Base-by-base conservation (phyloP, 2,888 invertebrate genomes). In the Ophion ventricosus region DNA sequence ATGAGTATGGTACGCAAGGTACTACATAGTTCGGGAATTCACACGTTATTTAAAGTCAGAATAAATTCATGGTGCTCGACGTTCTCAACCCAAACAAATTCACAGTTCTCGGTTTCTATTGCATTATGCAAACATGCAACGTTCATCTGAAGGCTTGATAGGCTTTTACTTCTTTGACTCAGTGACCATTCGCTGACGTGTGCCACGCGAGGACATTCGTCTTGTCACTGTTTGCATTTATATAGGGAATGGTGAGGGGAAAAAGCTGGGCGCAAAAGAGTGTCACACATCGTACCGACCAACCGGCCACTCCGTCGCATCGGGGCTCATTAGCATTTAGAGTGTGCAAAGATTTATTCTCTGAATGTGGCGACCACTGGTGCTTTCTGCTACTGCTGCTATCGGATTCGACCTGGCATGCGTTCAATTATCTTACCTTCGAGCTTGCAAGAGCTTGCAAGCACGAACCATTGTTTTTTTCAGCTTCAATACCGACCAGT, bases 251-350 rank as follows among this genome's bases (percentile, higher is more conserved):
- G 61, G 25, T 14, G 69, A 23, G 49, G 54, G 54, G 43, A 20
- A 70, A 70, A 77, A 43, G 23, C 57, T 43, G 20, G 17, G 35
- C 59, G 69, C 40, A 61, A 69, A 69, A 78, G 61, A 69, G 67
- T 79, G 59, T 70, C 66, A 29, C 66, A 29, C n/a, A 59, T 35
- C 57, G 64, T 78, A 40, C 49, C 54, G 26, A 66, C 66, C 56
- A 72, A 74, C 72, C 72, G 79, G 70, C 74, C 82, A 25, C 72
- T 69, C 70, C 69, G 59, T 59, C 49, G 73, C 64, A 80, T 80
- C 76, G 79, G 72, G 63, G 76, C 88, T 90, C 90, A 90, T 91
- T 91, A 91, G 90, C 91, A 91, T 91, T 91, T 91, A 91, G 90
- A 91, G 89, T 90, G 89, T 87, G 85, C 86, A 87, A 88, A 89